phyloP scores from a whole-genome alignment of 2,113 vertebrate species.

The Mus spicilegus region DNA sequence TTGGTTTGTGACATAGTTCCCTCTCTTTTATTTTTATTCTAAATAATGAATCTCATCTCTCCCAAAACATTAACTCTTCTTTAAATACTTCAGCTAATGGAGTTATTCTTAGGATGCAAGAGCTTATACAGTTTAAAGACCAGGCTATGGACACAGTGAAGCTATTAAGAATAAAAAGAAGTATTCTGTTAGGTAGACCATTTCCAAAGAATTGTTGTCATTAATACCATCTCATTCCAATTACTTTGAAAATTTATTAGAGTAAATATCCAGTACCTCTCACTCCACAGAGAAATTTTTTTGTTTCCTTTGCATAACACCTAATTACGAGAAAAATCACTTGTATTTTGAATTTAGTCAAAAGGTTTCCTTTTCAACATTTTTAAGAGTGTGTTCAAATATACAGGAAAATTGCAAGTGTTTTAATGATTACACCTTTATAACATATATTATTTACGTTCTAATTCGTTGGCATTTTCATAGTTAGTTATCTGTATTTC shows the following conservation, averaged over 20 bases:
- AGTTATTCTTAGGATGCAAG: constrained; percentile 32
- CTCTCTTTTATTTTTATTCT: constrained; percentile 53
- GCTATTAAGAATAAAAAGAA: constrained; percentile 41
- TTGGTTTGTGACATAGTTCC: not conserved
- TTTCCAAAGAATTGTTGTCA: constrained; percentile 36
- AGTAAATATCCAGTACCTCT: constrained; percentile 48
- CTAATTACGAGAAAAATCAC: not conserved
- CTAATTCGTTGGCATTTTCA: constrained; percentile 3
- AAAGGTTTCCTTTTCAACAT: not conserved
- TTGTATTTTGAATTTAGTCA: constrained; percentile 19
- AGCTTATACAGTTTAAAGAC: constrained; percentile 10
- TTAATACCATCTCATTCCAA: constrained; percentile 52
- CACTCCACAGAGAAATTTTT: constrained; percentile 36
- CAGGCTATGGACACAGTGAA: constrained; percentile 22
- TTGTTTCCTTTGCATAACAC: not conserved
- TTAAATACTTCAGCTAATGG: not conserved
- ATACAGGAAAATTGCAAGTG: constrained; percentile 16
- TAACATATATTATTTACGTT: not conserved
- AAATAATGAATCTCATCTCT: not conserved
- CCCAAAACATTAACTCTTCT: not conserved
- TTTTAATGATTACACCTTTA: not conserved
- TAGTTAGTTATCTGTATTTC: not conserved
- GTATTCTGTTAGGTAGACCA: constrained; percentile 12
- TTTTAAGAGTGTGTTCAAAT: constrained; percentile 41
- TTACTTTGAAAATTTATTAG: constrained; percentile 58